Evolutionary conservation across 2,797 vertebrate genomes (phyloP), one percentile per base, ranked within the genome.

Genomic region (Poeciliopsis presidionis): DNA sequence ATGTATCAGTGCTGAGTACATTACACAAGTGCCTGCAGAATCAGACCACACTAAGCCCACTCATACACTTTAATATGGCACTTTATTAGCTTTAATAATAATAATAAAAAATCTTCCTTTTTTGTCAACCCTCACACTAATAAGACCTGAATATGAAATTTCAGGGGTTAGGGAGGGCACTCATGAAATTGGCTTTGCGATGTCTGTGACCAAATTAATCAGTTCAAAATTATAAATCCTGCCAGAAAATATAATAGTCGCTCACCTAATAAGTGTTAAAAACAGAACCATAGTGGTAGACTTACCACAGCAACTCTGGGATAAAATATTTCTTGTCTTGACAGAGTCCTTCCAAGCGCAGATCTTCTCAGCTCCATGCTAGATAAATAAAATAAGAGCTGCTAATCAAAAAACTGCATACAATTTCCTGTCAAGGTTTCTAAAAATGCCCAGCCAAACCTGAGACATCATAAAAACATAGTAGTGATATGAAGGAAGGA

Each of bases 1-100:
- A 67, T 43, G 36, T 16, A 74, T 74, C 72, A 57, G 53, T 57
- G 36, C 22, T 74, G 51, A 41, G 36, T 36, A 55, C 49, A 55
- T 53, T 41, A 39, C 22, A 12, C 33, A 73, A 74, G 25, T 14
- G 22, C n/a, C n/a, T 59, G 28, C 53, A 45, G 39, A 74, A 41
- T 28, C 28, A 45, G 25, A n/a, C 36, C 13, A 51, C n/a, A 13
- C 25, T n/a, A 12, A 25, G 33, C 11, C 11, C 49, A 73, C 33
- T n/a, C 30, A 55, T 8, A 7, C 8, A 25, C 33, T 25, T 69
- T 43, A 41, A 69, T 41, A n/a, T 45, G 12, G 11, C 25, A 43
- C 25, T 70, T 70, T 45, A 45, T 43, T 45, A 70, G 67, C 67
- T 45, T 45, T 61, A 6, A 30, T 61, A 33, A 59, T 59, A 14